phyloP scores from a whole-genome alignment of 2,113 vertebrate genomes.

The Ptyas mucosa region DNA sequence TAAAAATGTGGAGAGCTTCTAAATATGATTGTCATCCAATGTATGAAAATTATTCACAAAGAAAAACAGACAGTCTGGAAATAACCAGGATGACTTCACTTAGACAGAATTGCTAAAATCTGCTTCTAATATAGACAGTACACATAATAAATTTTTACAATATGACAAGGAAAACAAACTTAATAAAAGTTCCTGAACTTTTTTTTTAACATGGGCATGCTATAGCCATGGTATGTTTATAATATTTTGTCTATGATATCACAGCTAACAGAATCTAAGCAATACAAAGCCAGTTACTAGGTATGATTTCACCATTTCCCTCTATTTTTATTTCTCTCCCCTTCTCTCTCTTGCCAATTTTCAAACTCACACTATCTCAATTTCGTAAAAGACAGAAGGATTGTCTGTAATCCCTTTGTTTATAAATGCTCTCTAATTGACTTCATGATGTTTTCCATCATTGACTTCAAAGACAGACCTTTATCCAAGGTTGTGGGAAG shows the following conservation, averaged over 20 bases:
- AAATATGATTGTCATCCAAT: slow-evolving; percentile 86
- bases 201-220: slow-evolving; percentile 77
- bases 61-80: slow-evolving; percentile 80
- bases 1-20: slow-evolving; percentile 77
- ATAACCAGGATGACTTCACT: slow-evolving; percentile 90
- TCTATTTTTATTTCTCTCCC: not conserved
- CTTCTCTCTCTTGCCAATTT: slow-evolving; percentile 42
- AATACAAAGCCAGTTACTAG: slow-evolving; percentile 70
- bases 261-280: slow-evolving; percentile 75
- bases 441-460: not conserved
- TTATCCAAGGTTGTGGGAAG: not conserved
- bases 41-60: slow-evolving; percentile 81
- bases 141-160: slow-evolving; percentile 93
- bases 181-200: slow-evolving; percentile 79
- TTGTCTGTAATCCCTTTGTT: not conserved
- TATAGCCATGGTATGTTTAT: slow-evolving; percentile 78
- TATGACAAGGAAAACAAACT: slow-evolving; percentile 93
- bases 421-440: not conserved
- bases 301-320: slow-evolving; percentile 72
- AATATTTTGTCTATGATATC: slow-evolving; percentile 85
- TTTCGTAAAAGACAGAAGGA: not conserved
- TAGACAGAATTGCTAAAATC: slow-evolving; percentile 90
- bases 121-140: slow-evolving; percentile 91
- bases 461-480: not conserved
- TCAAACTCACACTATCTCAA: slow-evolving; percentile 51